These are phyloP conservation scores for Leptinotarsa defecta DNA, from an alignment of 1,140 invertebrate genomes.

Conservation along the genomic window DNA sequence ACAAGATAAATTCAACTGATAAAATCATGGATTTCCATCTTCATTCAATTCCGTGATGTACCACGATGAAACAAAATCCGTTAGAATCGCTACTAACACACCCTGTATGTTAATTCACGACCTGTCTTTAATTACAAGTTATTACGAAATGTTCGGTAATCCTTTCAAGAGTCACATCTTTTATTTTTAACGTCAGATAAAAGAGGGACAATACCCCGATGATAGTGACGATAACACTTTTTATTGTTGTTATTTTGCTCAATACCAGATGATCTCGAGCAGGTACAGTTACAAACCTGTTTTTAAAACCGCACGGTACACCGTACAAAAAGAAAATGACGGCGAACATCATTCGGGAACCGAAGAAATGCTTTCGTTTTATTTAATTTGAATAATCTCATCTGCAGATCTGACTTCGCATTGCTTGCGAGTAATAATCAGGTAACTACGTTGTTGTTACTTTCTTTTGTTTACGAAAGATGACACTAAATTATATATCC, in stretches of 20 bases:
- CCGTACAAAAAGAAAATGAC: not conserved
- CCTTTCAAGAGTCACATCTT: slow-evolving; percentile 3
- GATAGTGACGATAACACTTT: not conserved
- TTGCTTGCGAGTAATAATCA: too few relatives aligned
- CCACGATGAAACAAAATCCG: not conserved
- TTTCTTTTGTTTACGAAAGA: too few relatives aligned
- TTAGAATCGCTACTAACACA: not conserved
- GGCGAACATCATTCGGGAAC: not conserved
- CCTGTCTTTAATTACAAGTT: slow-evolving; percentile 1
- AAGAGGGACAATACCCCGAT: slow-evolving; percentile 5
- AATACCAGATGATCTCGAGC: not conserved
- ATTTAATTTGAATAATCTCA: slow-evolving; percentile 6
- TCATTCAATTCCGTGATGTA: too few relatives aligned
- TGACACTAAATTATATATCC: too few relatives aligned
- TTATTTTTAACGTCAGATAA: slow-evolving; percentile 3
- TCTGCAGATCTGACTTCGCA: not conserved
- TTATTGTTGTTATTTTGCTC: slow-evolving; percentile 4
- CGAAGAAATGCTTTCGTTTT: not conserved
- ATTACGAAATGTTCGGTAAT: slow-evolving; percentile 6
- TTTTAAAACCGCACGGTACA: not conserved
- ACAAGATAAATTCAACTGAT: too few relatives aligned
- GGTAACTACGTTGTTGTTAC: too few relatives aligned
- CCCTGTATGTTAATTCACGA: slow-evolving; percentile 6
- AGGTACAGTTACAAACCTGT: slow-evolving; percentile 8
- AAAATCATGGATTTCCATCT: too few relatives aligned